phyloP scores from a whole-genome alignment of 2,797 vertebrate genomes.

The Gymnoscopelus microlampas region DNA sequence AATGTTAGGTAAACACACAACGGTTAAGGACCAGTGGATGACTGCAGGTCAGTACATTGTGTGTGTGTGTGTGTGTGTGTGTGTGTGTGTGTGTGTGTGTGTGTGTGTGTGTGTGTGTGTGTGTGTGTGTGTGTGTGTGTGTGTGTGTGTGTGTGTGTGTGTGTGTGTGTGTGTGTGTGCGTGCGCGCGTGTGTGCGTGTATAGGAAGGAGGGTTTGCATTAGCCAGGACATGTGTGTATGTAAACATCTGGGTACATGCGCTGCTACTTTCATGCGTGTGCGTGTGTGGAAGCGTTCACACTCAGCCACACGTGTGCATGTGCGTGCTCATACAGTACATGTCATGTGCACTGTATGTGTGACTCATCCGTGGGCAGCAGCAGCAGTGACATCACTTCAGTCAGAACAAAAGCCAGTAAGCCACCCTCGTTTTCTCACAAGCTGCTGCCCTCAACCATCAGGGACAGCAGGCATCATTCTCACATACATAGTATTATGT shows the following conservation, averaged over 20 bases:
- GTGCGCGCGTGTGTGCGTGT: slow-evolving; percentile 13
- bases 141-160: slow-evolving; percentile 23
- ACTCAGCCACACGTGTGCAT: not conserved
- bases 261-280: not conserved
- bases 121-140: slow-evolving; percentile 16
- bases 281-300: slow-evolving; percentile 7
- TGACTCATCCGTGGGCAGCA: slow-evolving; percentile 73
- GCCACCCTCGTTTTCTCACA: slow-evolving; percentile 50
- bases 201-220: not conserved
- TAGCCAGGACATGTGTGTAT: not conserved
- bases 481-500: too few species aligned
- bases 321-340: not conserved
- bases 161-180: slow-evolving; percentile 9
- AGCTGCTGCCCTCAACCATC: slow-evolving; percentile 23
- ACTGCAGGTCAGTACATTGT: slow-evolving; percentile 49
- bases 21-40: slow-evolving; percentile 40
- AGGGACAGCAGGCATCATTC: too few species aligned
- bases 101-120: slow-evolving; percentile 30
- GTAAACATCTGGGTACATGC: not conserved
- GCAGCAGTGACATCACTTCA: slow-evolving; percentile 43
- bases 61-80: slow-evolving; percentile 28
- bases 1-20: slow-evolving; percentile 22
- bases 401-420: slow-evolving; percentile 32
- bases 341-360: slow-evolving; percentile 14
- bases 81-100: not conserved